Evolutionary conservation across 2,888 invertebrate genomes (phyloP), one percentile per base, ranked within the genome.

Genomic region (Lepidochrysops patricia): DNA sequence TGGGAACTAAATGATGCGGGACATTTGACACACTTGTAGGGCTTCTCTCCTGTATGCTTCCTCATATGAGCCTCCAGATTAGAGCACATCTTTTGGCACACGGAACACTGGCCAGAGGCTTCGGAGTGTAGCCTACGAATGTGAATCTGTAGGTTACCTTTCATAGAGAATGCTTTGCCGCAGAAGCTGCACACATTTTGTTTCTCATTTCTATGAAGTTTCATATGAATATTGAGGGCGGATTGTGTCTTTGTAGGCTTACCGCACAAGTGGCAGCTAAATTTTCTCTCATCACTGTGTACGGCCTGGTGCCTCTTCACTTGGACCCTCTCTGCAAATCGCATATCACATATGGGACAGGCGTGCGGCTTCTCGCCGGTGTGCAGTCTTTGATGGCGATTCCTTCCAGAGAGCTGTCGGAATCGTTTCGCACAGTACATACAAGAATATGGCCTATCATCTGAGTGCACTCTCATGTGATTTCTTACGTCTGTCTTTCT

Each of bases 1-100:
- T 83, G 77, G 0, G 77, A 75, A 1, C 72, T 71, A 68, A 82
- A 90, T 1, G 78, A 69, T 59, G 80, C 78, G 32, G 76, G 74
- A 65, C 90, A 90, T 13, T 80, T 62, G 26, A 75, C 75, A 66
- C 90, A 90, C 0, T 70, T 64, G 66, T 78, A 87, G 0, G 87
- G 86, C 50, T 80, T 90, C 65, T 91, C 91, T 0, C 91, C 91
- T 0, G 90, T 91, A 64, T 92, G 92, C 63, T 89, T 89, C 0
- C 89, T 75, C 90, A 91, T 90, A 65, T 92, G 92, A 1, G 83
- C 87, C 57, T 87, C 88, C 13, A 92, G 67, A 68, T 92, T 89
- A 0, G 91, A 82, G 66, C 89, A 91, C 4, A 86, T 82, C 69
- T 91, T 91, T 6, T 80, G 70, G 67, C 92, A 92, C 4, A 90